phyloP scores from a whole-genome alignment of 2,113 vertebrate species.

The Mastomys natalensis region DNA sequence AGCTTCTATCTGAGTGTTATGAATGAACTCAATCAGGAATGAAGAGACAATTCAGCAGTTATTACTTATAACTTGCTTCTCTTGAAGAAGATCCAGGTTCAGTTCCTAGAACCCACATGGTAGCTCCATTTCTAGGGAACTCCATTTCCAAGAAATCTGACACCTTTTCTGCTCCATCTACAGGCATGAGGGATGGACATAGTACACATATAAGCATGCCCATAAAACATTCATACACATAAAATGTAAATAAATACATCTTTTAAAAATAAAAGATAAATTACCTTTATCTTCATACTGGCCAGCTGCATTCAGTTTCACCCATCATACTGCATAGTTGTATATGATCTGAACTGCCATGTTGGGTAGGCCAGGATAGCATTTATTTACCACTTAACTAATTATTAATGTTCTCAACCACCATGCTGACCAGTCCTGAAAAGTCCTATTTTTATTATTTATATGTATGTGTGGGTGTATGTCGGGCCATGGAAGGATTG shows the following conservation, averaged over 20 bases:
- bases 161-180: background rate
- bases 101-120: background rate
- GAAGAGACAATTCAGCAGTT: background rate
- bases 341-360: constrained; percentile 3
- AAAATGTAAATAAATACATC: background rate
- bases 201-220: background rate
- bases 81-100: background rate
- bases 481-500: too few species aligned
- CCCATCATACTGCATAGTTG: background rate
- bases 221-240: background rate
- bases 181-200: background rate
- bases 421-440: background rate
- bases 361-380: background rate
- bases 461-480: background rate
- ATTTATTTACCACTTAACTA: constrained; percentile 12
- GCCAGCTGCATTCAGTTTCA: background rate
- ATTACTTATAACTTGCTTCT: background rate
- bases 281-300: constrained; percentile 21
- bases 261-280: background rate
- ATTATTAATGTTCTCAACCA: constrained; percentile 6
- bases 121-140: too few species aligned
- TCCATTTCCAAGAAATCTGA: background rate
- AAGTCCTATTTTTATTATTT: background rate
- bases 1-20: constrained; percentile 4
- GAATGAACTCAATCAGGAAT: background rate